Percentiles rank a stretch among this genome's conserved stretches.
Conservation (phyloP, 2,888 invertebrate genomes). For the Cataglyphis cursor region DNA sequence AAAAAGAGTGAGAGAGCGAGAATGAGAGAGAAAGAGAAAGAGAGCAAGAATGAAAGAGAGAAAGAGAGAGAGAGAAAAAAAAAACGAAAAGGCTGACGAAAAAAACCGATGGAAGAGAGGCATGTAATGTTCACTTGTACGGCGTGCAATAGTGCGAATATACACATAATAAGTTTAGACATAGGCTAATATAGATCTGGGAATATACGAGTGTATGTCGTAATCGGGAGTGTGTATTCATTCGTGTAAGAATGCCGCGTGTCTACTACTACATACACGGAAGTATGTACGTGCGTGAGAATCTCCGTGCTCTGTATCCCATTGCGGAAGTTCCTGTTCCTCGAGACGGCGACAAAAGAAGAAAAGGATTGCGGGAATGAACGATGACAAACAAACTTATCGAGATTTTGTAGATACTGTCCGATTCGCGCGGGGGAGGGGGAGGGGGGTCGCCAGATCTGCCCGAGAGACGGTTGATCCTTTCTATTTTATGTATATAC, state of each 20-base stretch:
- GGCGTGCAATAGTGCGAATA: slow-evolving; percentile 66
- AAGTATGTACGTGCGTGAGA: slow-evolving; percentile 72
- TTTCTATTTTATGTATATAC: slow-evolving; percentile 17
- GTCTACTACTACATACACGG: slow-evolving; percentile 70
- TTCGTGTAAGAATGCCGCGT: slow-evolving; percentile 76
- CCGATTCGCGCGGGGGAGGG: slow-evolving; percentile 72
- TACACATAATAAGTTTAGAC: slow-evolving; percentile 60
- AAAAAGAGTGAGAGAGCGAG: slow-evolving; percentile 53
- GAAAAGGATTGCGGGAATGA: slow-evolving; percentile 35
- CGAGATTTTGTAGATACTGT: slow-evolving; percentile 83
- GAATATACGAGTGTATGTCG: slow-evolving; percentile 58
- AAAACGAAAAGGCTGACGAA: slow-evolving; percentile 19
- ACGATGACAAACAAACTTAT: slow-evolving; percentile 72
- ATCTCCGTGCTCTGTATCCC: slow-evolving; percentile 82
- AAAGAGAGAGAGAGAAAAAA: slow-evolving; percentile 6
- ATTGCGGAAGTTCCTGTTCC: slow-evolving; percentile 85
- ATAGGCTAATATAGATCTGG: slow-evolving; percentile 60
- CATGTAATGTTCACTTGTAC: slow-evolving; percentile 59
- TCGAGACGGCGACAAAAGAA: slow-evolving; percentile 73
- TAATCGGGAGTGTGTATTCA: slow-evolving; percentile 61
- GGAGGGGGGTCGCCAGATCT: slow-evolving; percentile 76
- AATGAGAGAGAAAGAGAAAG: slow-evolving; percentile 32
- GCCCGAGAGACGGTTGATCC: slow-evolving; percentile 65
- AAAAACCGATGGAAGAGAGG: slow-evolving; percentile 57
- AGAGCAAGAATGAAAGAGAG: slow-evolving; percentile 16